Conservation (phyloP, 2,797 vertebrate genomes). For the Prionace glauca region DNA sequence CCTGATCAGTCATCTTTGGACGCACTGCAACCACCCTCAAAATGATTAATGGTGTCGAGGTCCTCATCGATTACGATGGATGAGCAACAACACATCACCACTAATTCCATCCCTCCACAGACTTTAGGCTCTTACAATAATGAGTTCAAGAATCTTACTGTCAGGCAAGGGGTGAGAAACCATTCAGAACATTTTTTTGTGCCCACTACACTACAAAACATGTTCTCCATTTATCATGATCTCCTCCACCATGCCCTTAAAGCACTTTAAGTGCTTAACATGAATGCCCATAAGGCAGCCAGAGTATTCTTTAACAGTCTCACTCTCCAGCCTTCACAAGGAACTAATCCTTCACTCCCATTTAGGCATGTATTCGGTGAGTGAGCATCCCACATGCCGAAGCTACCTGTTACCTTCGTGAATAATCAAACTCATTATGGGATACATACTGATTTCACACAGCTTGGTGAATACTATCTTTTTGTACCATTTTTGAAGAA, state of each 20-base stretch:
- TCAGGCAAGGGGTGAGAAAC: not conserved
- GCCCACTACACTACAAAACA: not conserved
- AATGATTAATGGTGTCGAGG: no score
- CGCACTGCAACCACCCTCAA: no score
- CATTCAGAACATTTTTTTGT: not conserved
- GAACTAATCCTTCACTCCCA: not conserved
- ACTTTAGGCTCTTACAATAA: not conserved
- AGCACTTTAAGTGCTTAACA: not conserved
- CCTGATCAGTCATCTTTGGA: no score
- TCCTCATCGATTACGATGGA: no score
- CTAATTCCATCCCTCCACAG: not conserved
- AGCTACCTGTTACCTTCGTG: no score
- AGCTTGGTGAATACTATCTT: not conserved
- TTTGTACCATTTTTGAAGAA: not conserved
- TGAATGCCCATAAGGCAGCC: not conserved
- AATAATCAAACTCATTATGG: not conserved
- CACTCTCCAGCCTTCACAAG: not conserved
- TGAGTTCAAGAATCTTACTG: not conserved
- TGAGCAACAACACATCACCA: not conserved
- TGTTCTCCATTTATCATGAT: not conserved
- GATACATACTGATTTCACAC: no score
- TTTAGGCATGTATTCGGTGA: not conserved
- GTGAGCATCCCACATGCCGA: no score
- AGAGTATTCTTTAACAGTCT: not conserved
- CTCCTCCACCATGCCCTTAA: not conserved